Base-by-base conservation (phyloP, 2,888 invertebrate species). In the Anthophora plumipes region DNA sequence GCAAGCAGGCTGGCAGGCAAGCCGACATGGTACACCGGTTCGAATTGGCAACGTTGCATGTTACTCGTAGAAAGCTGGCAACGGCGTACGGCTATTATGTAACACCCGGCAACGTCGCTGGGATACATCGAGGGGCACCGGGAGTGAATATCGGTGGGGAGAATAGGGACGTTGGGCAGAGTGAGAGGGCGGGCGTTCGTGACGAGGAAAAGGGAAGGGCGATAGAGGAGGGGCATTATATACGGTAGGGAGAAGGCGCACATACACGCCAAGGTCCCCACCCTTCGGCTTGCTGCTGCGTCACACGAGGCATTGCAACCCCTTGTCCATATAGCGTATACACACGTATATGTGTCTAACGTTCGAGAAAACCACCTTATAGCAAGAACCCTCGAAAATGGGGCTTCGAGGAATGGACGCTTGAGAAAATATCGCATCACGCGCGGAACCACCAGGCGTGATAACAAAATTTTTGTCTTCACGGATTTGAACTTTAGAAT, bases 81-180 rank as follows among this genome's bases (percentile, higher is more conserved):
- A 92, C 92, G 60, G 64, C 75, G 90, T 87, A 64, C 85, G 85
- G 87, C 91, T 92, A 92, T 93, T 93, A 92, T 92, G 92, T 92
- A 92, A 92, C 92, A 92, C 91, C 92, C 92, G 92, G 93, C 92
- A 92, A 92, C 92, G 90, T 90, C 89, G 91, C 89, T 77, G 89
- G 83, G 87, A 86, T 83, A 82, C 70, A 85, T 85, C 82, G 84
- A 81, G 85, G 83, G 77, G 81, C 76, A 79, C 78, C 80, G 77
- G 77, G 80, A 77, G 84, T 80, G 88, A 78, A 85, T 76, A 79
- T 80, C 82, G 84, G 80, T 64, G 77, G 85, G 84, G 71, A 81
- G 71, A 61, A 75, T 73, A 82, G 77, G 80, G 82, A 66, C 71
- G 67, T 64, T 64, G 59, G 85, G 83, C 83, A 74, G 78, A 83